Base-by-base conservation (phyloP, 1,140 invertebrate genomes). In the Geopemphigus sp. region DNA sequence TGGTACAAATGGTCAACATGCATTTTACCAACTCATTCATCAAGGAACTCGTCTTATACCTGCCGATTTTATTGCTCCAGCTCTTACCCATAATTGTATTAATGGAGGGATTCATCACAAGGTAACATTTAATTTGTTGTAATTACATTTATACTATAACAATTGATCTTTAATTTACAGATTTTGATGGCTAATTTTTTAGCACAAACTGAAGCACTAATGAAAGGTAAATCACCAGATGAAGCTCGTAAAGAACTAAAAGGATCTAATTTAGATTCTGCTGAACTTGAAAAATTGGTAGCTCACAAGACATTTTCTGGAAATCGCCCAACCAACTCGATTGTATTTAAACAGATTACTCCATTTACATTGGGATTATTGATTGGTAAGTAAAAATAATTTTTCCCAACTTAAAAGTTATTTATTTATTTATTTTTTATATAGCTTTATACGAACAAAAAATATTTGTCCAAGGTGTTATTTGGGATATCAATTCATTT, bases 401-500 rank as follows among this genome's bases (percentile, higher is more conserved):
- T 61, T 6, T 54, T 24, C 39, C 19, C 17, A 47, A 10, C 47
- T 26, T 73, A 61, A 17, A 11, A 57, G 29, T 24, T 81, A 19
- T 32, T 81, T 15, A 61, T 64, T 73, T 68, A 59, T 50, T 61
- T 45, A 22, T 78, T 66, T 83, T 82, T 78, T 81, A 83, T 85
- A 84, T 86, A 96, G 95, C 94, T 26, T 90, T 96, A 85, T 99
- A 99, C 86, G 98, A 99, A 86, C 96, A 98, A 85, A 99, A 99
- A 87, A 99, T 99, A 83, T 99, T 99, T 88, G 91, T 93, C 3
- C 98, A 99, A 87, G 98, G 98, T 80, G 90, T 97, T 19, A 96
- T 99, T 83, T 99, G 98, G 98, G 94, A 98, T 85, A 98, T 99
- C 84, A 99, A 99, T 86, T 99, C 97, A 0, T 99, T 93, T 87